A percentile compares a stretch with the other conserved stretches of the same genome.
These are phyloP conservation scores for Gallinago undulata DNA, from an alignment of 2,113 vertebrate genomes.

Conservation along the genomic window DNA sequence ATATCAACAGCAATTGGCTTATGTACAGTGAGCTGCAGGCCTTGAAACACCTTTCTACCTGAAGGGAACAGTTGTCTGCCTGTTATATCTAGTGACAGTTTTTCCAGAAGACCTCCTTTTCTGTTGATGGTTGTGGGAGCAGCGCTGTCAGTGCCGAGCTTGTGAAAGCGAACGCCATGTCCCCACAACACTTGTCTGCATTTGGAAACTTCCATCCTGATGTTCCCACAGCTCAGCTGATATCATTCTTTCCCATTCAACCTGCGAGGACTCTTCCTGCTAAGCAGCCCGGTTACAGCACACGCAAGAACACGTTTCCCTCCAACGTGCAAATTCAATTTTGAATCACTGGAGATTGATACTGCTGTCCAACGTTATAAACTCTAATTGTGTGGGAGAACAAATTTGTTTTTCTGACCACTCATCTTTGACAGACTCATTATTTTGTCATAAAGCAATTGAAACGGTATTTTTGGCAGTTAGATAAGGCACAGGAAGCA, in stretches of 20 bases:
- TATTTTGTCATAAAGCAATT: constrained; percentile 58
- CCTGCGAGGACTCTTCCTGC: background rate
- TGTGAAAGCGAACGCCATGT: background rate
- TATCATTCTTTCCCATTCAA: background rate
- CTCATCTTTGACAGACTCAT: constrained; percentile 70
- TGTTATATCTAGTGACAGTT: background rate
- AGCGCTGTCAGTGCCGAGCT: background rate
- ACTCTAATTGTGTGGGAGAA: constrained; percentile 59
- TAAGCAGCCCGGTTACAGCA: constrained; percentile 32
- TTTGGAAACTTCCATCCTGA: constrained; percentile 4
- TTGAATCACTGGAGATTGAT: constrained; percentile 31
- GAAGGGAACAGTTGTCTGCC: background rate
- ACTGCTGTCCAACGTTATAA: constrained; percentile 45
- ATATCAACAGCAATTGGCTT: background rate
- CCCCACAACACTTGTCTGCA: background rate
- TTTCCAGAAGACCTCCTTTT: background rate
- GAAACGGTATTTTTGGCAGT: constrained; percentile 49
- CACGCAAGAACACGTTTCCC: background rate
- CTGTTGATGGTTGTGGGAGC: background rate
- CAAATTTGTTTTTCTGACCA: constrained; percentile 48
- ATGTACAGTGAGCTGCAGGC: background rate
- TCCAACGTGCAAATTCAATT: constrained; percentile 41
- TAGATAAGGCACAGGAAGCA: constrained; percentile 14
- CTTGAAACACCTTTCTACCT: background rate
- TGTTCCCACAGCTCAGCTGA: constrained; percentile 1